Evolutionary conservation across 2,888 invertebrate species (phyloP).

Genomic region (Dascillus cervinus): DNA sequence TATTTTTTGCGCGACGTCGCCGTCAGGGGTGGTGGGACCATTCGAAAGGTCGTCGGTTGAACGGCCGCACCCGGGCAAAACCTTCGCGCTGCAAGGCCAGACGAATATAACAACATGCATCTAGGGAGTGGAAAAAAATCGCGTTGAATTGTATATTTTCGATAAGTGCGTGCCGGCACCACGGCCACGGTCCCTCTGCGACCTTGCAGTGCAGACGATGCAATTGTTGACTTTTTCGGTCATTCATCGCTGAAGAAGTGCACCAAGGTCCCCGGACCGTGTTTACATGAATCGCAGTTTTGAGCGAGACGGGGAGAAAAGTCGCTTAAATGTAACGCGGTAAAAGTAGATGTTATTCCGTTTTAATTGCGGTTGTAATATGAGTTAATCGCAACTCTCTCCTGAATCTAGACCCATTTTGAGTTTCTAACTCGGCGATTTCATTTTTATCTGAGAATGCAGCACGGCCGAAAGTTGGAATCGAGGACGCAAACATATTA

Average conservation of each 20-base stretch:
- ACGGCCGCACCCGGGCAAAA: constrained; percentile 28
- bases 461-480: constrained; percentile 29
- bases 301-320: too few species aligned
- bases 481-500: constrained; percentile 40
- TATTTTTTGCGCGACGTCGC: background rate
- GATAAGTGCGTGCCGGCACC: constrained; percentile 6
- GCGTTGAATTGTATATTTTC: too few species aligned
- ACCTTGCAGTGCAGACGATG: constrained; percentile 17
- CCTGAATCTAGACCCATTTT: constrained; percentile 19
- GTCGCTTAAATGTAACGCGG: too few species aligned
- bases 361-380: constrained; percentile 10
- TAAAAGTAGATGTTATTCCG: constrained; percentile 8
- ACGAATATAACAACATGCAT: constrained; percentile 35
- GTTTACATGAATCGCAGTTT: too few species aligned
- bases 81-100: constrained; percentile 35
- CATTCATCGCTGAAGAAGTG: constrained; percentile 19
- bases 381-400: constrained; percentile 19
- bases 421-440: constrained; percentile 25
- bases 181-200: constrained; percentile 11
- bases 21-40: background rate
- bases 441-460: constrained; percentile 41
- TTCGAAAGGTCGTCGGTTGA: constrained; percentile 18
- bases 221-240: constrained; percentile 17
- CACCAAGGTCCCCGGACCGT: too few species aligned
- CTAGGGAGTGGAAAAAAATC: too few species aligned